Conservation (phyloP, 2,113 vertebrate species). For the Micromys minutus region DNA sequence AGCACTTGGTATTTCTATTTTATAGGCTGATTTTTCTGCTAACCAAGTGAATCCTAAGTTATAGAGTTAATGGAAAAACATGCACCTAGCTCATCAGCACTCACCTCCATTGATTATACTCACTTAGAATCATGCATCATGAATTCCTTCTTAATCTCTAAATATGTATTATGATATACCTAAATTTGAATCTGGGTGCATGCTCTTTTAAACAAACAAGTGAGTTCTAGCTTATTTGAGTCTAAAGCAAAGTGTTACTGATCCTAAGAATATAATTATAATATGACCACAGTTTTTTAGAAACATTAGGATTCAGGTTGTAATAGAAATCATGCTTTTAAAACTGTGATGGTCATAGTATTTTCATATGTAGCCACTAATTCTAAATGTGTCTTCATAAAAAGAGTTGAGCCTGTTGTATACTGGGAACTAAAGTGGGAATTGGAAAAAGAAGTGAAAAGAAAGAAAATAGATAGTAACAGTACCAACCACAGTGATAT, state of each 20-base stretch:
- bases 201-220: slow-evolving; percentile 26
- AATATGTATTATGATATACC: slow-evolving; percentile 7
- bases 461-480: neutral
- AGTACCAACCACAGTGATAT: neutral
- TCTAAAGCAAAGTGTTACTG: slow-evolving; percentile 26
- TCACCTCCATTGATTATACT: neutral
- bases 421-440: slow-evolving; percentile 29
- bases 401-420: neutral
- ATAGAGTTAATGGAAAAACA: neutral
- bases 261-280: slow-evolving; percentile 48
- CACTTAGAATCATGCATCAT: neutral
- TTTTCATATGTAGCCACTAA: neutral
- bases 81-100: neutral
- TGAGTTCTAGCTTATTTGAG: slow-evolving; percentile 20
- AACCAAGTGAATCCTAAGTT: neutral
- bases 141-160: slow-evolving; percentile 4
- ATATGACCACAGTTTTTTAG: slow-evolving; percentile 32
- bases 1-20: slow-evolving; percentile 31
- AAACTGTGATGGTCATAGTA: neutral
- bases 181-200: neutral
- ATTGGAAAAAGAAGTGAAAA: neutral
- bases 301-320: slow-evolving; percentile 5
- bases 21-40: slow-evolving; percentile 24
- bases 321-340: slow-evolving; percentile 46
- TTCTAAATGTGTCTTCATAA: neutral